phyloP scores from a whole-genome alignment of 2,113 vertebrate genomes.

The Dipodomys merriami region DNA sequence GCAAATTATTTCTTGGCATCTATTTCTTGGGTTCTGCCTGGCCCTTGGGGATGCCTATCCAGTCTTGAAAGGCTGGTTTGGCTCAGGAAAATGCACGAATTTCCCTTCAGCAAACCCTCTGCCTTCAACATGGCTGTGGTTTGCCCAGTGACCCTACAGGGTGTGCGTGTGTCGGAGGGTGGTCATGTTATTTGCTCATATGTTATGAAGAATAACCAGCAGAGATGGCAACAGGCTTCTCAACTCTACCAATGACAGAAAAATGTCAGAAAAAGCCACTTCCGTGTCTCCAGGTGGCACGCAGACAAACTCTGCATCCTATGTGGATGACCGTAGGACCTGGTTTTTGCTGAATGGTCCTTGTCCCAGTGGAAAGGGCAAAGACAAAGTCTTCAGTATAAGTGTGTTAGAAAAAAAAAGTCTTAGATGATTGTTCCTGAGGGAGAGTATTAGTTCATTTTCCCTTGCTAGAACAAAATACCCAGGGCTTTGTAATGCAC shows the following conservation, averaged over 20 bases:
- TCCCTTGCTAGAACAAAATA: background rate
- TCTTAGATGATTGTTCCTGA: background rate
- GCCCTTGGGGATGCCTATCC: background rate
- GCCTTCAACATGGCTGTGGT: background rate
- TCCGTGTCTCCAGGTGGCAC: background rate
- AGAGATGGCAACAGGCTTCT: background rate
- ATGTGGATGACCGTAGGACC: background rate
- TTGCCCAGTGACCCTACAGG: background rate
- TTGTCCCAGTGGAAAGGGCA: background rate
- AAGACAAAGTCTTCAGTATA: background rate
- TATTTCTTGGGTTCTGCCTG: background rate
- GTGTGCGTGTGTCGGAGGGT: background rate
- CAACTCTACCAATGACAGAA: background rate
- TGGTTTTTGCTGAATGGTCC: background rate
- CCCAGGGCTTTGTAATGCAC: background rate
- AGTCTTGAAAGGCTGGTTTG: background rate
- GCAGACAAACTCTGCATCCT: background rate
- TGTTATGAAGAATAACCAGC: background rate
- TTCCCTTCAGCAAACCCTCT: background rate
- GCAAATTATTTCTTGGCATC: background rate
- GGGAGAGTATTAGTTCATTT: background rate
- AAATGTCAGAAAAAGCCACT: background rate
- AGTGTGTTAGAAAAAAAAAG: conserved; percentile 17
- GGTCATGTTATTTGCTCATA: background rate
- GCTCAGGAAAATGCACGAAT: background rate